Percentiles rank a stretch among this genome's conserved stretches.
Evolutionary conservation across 1,140 invertebrate species (phyloP).

Genomic region (Ptiloglossa arizonensis): DNA sequence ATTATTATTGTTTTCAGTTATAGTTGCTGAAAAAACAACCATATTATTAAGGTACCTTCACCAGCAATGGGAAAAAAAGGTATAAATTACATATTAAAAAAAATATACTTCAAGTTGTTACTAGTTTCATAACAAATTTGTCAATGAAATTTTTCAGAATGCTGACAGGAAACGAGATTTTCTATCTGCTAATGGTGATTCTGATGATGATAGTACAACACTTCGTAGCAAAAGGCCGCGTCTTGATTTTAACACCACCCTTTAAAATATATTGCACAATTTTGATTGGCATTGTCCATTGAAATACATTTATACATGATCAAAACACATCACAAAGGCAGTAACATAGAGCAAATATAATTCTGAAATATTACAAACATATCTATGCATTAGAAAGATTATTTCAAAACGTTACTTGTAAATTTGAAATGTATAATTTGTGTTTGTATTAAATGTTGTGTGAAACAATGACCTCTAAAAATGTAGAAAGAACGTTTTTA

Average conservation of each 20-base stretch:
- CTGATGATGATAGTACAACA: conserved; percentile 74
- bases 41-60: conserved; percentile 96
- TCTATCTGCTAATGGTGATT: conserved; percentile 74
- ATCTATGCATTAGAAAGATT: conserved; percentile 27
- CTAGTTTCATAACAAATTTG: conserved; percentile 6
- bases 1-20: conserved; percentile 85
- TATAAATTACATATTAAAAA: conserved; percentile 69
- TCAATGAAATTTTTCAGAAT: conserved; percentile 64
- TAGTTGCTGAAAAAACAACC: conserved; percentile 97
- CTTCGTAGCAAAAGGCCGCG: conserved; percentile 79
- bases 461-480: neutral
- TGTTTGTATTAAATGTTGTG: neutral
- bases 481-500: conserved; percentile 25
- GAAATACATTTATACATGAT: conserved; percentile 25
- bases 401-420: conserved; percentile 21
- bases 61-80: conserved; percentile 97
- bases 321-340: conserved; percentile 2
- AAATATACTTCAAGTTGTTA: neutral
- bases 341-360: neutral
- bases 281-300: conserved; percentile 42
- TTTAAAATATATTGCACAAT: conserved; percentile 64
- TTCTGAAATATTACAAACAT: conserved; percentile 11
- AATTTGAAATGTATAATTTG: conserved; percentile 1
- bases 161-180: conserved; percentile 78
- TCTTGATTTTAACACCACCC: conserved; percentile 73